Base-by-base conservation (phyloP, 2,888 invertebrate species). In the Atherix ibis region DNA sequence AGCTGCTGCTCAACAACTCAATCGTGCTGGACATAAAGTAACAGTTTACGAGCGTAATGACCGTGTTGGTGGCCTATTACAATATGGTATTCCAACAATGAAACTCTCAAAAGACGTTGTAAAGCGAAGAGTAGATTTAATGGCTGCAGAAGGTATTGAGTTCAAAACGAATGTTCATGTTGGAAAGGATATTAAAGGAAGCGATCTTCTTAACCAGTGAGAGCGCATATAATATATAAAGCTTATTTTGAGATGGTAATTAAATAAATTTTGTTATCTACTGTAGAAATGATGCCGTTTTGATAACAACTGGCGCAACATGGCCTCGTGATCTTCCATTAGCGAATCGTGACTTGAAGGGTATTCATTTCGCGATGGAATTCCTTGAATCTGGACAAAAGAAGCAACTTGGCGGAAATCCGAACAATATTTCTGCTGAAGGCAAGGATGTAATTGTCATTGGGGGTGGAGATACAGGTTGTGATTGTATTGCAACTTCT, bases 31-130 rank as follows among this genome's bases (percentile, higher is more conserved):
- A 1, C 95, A 98, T 65, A 64, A 65, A n/a, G 91, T 97, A 2
- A 92, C 91, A 0, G 94, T 98, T 25, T 97, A 82, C 63, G 98
- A 98, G 58, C 73, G 97, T 37, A 97, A 97, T 62, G 94, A 97
- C 62, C 74, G 91, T 8, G 67, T 89, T 4, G 97, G 97, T 37
- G 98, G 98, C 0, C 68, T 98, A 15, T 66, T 98, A 31, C 88
- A 92, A 53, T 98, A 98, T 61, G 98, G 98, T 38, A 98, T 98
- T 55, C 98, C 98, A 12, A 91, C 89, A 5, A 98, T 98, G 97
- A 98, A 98, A 64, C 68, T 98, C 8, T 81, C 87, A 52, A 98
- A 97, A 62, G 73, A 80, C 40, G 88, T 92, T 35, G 92, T 98
- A 1, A 82, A 85, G 50, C 66, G 97, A 5, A 70, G 98, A 38